Evolutionary conservation across 1,140 invertebrate species (phyloP), one percentile per base, ranked within the genome.

Genomic region (Rhagoletis pomonella): DNA sequence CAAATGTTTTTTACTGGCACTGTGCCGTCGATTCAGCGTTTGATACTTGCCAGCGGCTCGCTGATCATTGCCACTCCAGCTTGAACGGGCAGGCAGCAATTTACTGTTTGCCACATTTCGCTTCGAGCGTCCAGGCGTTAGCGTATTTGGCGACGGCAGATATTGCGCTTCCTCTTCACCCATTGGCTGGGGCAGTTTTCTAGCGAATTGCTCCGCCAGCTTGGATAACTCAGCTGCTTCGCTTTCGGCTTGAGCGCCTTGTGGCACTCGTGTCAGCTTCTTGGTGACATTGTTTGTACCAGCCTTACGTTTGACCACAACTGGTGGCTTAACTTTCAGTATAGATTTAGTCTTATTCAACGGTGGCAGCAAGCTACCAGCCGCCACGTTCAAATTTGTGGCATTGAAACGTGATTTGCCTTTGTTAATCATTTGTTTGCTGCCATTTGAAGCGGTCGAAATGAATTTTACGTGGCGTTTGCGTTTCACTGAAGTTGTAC

Each of bases 241-340:
- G 12, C 10, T 9, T 81, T 81, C 73, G 44, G 73, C 73, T 81
- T 81, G 73, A 9, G 73, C 73, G 5, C 73, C 73, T 19, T 81
- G 73, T 10, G 73, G 73, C 17, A 19, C 73, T 81, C 44, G 50
- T n/a, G 50, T 81, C 2, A 55, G 50, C 44, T 55, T 81, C 17
- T 55, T 81, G 6, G 17, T 81, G 17, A 81, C 47, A 55, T 81
- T 81, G 29, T 19, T 55, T 2, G 44, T 81, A 47, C 73, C 73
- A 2, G 73, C 5, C 55, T 81, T 81, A 55, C 73, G 73, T 81
- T 81, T 81, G 1, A 81, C 17, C 44, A 81, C 73, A n/a, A 42
- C n/a, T 3, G 42, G 17, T n/a, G 50, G 73, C n/a, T 81, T 81
- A 5, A 81, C 73, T 55, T 81, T 81, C 47, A 81, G 47, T 81